Evolutionary conservation across 2,888 invertebrate genomes (phyloP).

Genomic region (Drosophila aldrichi): DNA sequence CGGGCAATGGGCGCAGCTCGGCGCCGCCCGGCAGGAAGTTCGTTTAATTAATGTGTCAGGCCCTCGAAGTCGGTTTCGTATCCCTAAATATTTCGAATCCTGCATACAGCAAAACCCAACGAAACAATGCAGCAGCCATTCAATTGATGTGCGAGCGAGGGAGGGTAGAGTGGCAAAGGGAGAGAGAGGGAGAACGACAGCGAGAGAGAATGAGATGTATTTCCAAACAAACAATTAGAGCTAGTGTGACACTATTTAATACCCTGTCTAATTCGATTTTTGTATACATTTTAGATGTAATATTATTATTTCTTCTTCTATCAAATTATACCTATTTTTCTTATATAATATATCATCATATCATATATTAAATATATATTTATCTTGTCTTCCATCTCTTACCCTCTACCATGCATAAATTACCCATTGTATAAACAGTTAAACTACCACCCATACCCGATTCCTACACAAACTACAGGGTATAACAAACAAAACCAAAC

Average conservation of each 20-base stretch:
- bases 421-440: neutral
- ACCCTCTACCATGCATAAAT: too few species aligned
- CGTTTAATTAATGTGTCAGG: constrained; percentile 57
- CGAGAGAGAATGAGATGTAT: neutral
- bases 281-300: neutral
- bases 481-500: constrained; percentile 27
- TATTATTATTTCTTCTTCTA: too few species aligned
- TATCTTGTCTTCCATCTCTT: too few species aligned
- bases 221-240: neutral
- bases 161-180: neutral
- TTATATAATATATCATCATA: too few species aligned
- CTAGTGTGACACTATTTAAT: neutral
- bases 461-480: neutral
- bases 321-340: too few species aligned
- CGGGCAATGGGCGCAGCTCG: constrained; percentile 26
- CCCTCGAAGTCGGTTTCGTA: constrained; percentile 25
- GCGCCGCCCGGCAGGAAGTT: constrained; percentile 43
- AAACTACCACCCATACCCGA: neutral
- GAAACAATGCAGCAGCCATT: constrained; percentile 15
- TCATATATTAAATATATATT: too few species aligned
- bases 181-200: neutral
- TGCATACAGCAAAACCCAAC: constrained; percentile 18
- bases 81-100: constrained; percentile 30
- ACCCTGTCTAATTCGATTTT: neutral
- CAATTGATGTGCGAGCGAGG: neutral